phyloP scores from a whole-genome alignment of 1,140 invertebrate genomes.

The Coptotermes formosanus region DNA sequence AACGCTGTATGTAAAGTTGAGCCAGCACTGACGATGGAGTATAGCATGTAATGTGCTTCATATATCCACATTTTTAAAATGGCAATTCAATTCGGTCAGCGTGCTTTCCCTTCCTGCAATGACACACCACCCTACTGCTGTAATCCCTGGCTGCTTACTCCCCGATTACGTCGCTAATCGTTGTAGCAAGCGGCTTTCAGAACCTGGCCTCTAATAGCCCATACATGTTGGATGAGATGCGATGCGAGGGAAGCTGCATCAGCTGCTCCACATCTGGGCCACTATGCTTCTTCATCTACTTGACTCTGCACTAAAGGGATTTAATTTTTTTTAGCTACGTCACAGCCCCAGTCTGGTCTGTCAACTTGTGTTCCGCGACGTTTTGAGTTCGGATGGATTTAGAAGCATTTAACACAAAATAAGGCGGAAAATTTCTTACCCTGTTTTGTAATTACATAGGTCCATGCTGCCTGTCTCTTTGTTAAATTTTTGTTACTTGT shows the following conservation, averaged over 20 bases:
- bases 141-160: slow-evolving; percentile 3
- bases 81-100: neutral
- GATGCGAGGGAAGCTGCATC: neutral
- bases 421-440: too few relatives aligned
- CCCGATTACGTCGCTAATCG: slow-evolving; percentile 3
- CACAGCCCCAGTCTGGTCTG: too few relatives aligned
- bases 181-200: neutral
- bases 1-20: neutral
- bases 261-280: neutral
- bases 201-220: neutral
- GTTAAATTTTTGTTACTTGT: too few relatives aligned
- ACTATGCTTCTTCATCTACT: neutral
- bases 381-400: too few relatives aligned
- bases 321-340: neutral
- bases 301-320: neutral
- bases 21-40: neutral
- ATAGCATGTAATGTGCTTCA: neutral
- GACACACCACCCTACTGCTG: neutral
- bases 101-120: neutral
- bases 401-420: too few relatives aligned
- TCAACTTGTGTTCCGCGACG: too few relatives aligned
- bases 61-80: neutral
- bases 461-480: too few relatives aligned
- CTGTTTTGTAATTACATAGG: too few relatives aligned
- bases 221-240: slow-evolving; percentile 8